phyloP scores from a whole-genome alignment of 1,140 invertebrate species.

The Zaprionus ornatus region DNA sequence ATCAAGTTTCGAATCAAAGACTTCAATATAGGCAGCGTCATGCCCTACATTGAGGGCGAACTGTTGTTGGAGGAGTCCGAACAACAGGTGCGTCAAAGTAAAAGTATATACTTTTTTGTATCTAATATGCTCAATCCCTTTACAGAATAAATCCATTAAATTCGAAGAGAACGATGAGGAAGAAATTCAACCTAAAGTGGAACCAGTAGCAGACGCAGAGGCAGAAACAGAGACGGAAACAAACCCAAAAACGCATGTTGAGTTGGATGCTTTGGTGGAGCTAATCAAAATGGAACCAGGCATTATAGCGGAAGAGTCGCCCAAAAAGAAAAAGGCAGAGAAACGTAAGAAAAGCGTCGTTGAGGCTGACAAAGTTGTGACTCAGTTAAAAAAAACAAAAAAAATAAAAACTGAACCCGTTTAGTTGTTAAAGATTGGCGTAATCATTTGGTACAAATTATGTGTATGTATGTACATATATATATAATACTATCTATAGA shows the following conservation, averaged over 20 bases:
- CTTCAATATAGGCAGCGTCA: slow-evolving; percentile 69
- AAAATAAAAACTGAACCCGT: slow-evolving; percentile 71
- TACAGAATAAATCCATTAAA: slow-evolving; percentile 46
- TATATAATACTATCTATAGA: background rate
- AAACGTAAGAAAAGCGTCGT: slow-evolving; percentile 47
- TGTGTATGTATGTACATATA: slow-evolving; percentile 3
- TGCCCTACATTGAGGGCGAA: slow-evolving; percentile 82
- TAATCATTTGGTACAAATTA: slow-evolving; percentile 53
- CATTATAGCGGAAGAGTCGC: background rate
- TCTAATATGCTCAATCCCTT: background rate
- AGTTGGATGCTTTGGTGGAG: slow-evolving; percentile 62
- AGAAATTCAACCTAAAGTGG: background rate
- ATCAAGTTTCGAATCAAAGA: slow-evolving; percentile 77
- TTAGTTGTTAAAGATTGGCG: slow-evolving; percentile 32
- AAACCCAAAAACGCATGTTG: slow-evolving; percentile 25
- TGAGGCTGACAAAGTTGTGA: slow-evolving; percentile 6
- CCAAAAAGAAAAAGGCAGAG: slow-evolving; percentile 29
- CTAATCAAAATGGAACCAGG: slow-evolving; percentile 52
- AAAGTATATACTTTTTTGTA: background rate
- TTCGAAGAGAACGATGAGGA: slow-evolving; percentile 38
- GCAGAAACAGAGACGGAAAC: slow-evolving; percentile 3
- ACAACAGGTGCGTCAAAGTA: slow-evolving; percentile 21
- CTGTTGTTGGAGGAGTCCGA: slow-evolving; percentile 46
- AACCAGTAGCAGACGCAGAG: slow-evolving; percentile 32
- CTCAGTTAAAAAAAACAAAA: slow-evolving; percentile 60